phyloP scores from a whole-genome alignment of 2,888 invertebrate species.

The Sycophila texana region DNA sequence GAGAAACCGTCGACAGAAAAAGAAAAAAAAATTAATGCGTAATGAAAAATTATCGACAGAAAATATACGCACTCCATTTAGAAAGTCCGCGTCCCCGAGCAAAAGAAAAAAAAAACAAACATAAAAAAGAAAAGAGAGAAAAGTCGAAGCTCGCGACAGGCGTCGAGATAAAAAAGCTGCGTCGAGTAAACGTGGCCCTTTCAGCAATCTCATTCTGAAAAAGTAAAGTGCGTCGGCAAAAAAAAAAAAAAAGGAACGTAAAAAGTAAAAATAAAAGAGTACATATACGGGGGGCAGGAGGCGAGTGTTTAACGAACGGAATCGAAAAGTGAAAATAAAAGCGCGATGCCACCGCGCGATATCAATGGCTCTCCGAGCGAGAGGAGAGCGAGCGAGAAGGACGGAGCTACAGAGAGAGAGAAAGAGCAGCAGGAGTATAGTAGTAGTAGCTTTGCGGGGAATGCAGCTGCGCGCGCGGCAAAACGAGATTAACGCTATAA shows the following conservation, averaged over 20 bases:
- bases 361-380: slow-evolving; percentile 35
- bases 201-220: not conserved
- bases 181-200: too few species aligned
- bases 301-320: not conserved
- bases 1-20: too few species aligned
- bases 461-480: slow-evolving; percentile 69
- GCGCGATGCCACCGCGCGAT: slow-evolving; percentile 39
- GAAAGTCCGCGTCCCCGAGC: too few species aligned
- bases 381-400: not conserved
- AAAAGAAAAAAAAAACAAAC: too few species aligned
- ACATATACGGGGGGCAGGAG: not conserved
- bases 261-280: not conserved
- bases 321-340: slow-evolving; percentile 44
- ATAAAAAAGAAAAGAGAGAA: too few species aligned
- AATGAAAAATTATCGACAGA: too few species aligned
- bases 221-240: slow-evolving; percentile 1
- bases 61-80: too few species aligned
- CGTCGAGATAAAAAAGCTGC: too few species aligned
- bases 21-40: too few species aligned
- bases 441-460: slow-evolving; percentile 63
- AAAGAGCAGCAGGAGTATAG: too few species aligned
- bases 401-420: slow-evolving; percentile 16
- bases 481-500: slow-evolving; percentile 74
- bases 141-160: too few species aligned
- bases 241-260: not conserved